phyloP scores from a whole-genome alignment of 1,140 invertebrate genomes.

The Bombus huntii region DNA sequence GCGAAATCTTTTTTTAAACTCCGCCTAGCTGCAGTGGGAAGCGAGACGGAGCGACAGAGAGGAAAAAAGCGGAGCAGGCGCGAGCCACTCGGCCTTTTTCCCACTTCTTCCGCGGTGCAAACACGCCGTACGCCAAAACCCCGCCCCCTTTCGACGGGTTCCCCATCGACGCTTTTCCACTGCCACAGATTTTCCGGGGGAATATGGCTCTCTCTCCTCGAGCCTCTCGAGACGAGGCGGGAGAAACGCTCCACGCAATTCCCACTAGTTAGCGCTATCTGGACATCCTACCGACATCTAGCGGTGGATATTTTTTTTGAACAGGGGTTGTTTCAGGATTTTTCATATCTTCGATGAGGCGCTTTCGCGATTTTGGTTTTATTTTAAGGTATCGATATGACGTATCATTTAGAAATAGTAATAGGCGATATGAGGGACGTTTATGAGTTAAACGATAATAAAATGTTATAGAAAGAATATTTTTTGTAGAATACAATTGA shows the following conservation, averaged over 20 bases:
- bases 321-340: not conserved
- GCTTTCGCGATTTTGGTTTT: not conserved
- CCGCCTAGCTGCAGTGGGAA: slow-evolving; percentile 71
- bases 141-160: slow-evolving; percentile 63
- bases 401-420: not conserved
- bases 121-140: slow-evolving; percentile 56
- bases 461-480: not conserved
- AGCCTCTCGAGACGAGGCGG: slow-evolving; percentile 1
- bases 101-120: slow-evolving; percentile 66
- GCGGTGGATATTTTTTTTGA: not conserved
- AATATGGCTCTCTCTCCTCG: slow-evolving; percentile 25
- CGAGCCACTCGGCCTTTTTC: slow-evolving; percentile 63
- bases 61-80: slow-evolving; percentile 63
- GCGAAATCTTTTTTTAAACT: slow-evolving; percentile 74
- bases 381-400: not conserved
- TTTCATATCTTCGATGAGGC: too few relatives aligned
- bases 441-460: not conserved
- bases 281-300: slow-evolving; percentile 28
- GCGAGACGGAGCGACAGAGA: slow-evolving; percentile 52
- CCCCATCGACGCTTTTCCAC: slow-evolving; percentile 47
- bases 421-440: not conserved
- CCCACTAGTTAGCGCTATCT: slow-evolving; percentile 40
- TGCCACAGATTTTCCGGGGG: slow-evolving; percentile 56
- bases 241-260: slow-evolving; percentile 23
- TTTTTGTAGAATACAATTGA: not conserved